phyloP scores from a whole-genome alignment of 2,113 vertebrate species.

The Oxyura jamaicensis region DNA sequence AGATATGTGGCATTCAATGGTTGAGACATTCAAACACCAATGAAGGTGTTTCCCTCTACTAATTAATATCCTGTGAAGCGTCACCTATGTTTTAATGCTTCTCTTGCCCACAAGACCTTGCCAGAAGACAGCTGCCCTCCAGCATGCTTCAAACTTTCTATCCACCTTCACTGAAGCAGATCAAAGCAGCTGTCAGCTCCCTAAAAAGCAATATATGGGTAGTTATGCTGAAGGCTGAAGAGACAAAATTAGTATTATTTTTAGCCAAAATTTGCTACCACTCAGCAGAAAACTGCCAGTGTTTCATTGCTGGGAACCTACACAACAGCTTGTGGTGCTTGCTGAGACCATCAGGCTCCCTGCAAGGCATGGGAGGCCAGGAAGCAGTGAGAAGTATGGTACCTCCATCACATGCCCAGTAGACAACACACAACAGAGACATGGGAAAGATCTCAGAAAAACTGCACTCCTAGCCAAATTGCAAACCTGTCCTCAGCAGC shows the following conservation, averaged over 20 bases:
- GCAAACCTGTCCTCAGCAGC: background rate
- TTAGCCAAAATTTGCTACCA: background rate
- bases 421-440: accelerated
- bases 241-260: background rate
- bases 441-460: background rate
- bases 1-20: background rate
- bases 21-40: background rate
- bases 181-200: background rate
- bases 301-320: background rate
- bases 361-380: background rate
- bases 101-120: background rate
- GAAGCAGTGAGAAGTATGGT: background rate
- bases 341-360: background rate
- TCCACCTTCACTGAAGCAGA: background rate
- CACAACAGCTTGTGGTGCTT: background rate
- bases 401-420: accelerated
- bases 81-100: conserved; percentile 12
- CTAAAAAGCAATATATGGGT: background rate
- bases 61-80: background rate
- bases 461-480: background rate
- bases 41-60: background rate
- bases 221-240: background rate
- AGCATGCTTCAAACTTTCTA: conserved; percentile 10
- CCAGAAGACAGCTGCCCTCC: conserved; percentile 44
- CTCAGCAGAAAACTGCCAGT: background rate